Evolutionary conservation across 2,113 vertebrate species (phyloP), one percentile per base, ranked within the genome.

Genomic region (Mohoua ochrocephala): DNA sequence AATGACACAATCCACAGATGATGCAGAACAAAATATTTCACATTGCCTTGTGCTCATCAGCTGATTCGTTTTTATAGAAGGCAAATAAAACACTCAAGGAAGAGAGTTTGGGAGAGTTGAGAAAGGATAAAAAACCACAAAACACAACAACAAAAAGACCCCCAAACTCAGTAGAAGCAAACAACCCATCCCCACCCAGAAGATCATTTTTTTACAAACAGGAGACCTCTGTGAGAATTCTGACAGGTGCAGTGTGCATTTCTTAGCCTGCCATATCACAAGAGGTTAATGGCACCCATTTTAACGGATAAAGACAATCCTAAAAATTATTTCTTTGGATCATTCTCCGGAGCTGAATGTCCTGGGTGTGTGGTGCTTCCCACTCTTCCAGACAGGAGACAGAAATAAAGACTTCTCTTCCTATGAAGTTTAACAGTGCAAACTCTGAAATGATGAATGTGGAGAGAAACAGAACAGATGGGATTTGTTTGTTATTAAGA

Each of bases 151-250:
- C 27, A 13, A 18, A 54, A 33, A 53, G 13, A 20, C 5, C 5
- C 17, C 15, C n/a, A 8, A 71, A 1, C 0, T 7, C 10, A 41
- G 7, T 0, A 52, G 26, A 75, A 35, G 23, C 30, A 78, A 74
- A 16, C 26, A 41, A 5, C 7, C 3, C 12, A 6, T 1, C 2
- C 10, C 5, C 1, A 57, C 10, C 6, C 33, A 42, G 6, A 30
- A 28, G 10, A 35, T 30, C 0, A 11, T 21, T 49, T 77, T 73
- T 92, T 83, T 11, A 59, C 2, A n/a, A 41, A 42, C 1, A 42
- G 28, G 37, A 64, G 21, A 45, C 8, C 28, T 70, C 11, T 64
- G 6, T n/a, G 56, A 42, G 47, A 79, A 39, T 49, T 56, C 22
- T 86, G 44, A n/a, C 10, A n/a, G 59, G 44, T 31, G 3, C 35